Conservation (phyloP, 2,888 invertebrate genomes). For the Danaus chrysippus region DNA sequence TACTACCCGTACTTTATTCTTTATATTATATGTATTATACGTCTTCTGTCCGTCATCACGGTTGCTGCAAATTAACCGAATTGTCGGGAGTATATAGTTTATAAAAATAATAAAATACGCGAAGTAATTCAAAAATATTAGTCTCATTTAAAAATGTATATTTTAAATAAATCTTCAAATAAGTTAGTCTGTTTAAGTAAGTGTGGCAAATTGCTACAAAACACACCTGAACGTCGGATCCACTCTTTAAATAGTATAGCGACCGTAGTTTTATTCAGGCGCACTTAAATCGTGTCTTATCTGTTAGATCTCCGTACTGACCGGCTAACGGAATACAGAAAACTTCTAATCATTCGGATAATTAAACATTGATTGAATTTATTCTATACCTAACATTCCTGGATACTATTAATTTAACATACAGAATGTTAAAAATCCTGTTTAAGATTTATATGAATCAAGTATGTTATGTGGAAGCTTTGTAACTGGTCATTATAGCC, state of each 20-base stretch:
- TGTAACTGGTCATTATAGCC: not conserved
- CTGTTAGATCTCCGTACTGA: conserved; percentile 4
- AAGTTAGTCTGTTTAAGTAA: not conserved
- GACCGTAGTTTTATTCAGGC: not conserved
- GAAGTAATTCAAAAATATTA: no score
- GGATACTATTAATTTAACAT: not conserved
- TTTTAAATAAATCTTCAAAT: no score
- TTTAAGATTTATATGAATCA: not conserved
- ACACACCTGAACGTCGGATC: not conserved
- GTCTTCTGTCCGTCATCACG: no score
- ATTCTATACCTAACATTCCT: conserved; percentile 3
- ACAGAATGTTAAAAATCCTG: conserved; percentile 3
- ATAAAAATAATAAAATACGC: no score
- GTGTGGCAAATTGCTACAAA: not conserved
- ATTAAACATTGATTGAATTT: conserved; percentile 9
- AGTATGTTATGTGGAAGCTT: not conserved
- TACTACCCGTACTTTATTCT: no score
- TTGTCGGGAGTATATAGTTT: no score
- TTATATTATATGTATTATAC: no score
- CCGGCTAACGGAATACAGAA: conserved; percentile 10
- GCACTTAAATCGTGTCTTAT: conserved; percentile 4
- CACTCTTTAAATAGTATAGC: not conserved
- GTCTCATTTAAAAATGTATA: no score
- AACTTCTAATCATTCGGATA: conserved; percentile 10
- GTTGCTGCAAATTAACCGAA: no score